Conservation (phyloP, 1,140 invertebrate species). For the Bombus confusus region DNA sequence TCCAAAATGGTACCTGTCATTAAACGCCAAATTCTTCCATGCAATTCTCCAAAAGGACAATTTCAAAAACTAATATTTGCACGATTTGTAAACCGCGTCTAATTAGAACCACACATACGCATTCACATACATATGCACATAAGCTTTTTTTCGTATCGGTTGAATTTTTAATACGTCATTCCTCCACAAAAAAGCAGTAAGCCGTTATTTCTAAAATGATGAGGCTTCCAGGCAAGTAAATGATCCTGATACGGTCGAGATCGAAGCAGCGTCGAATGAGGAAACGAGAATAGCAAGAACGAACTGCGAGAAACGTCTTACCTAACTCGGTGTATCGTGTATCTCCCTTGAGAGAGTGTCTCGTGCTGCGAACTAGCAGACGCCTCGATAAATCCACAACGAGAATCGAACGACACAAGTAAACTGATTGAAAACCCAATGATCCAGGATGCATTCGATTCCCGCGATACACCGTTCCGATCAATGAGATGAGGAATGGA, state of each 20-base stretch:
- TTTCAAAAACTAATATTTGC: not conserved
- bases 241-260: not conserved
- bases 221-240: not conserved
- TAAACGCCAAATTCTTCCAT: not conserved
- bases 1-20: not conserved
- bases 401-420: not conserved
- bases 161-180: not conserved
- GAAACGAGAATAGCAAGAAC: not conserved
- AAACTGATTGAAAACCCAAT: not conserved
- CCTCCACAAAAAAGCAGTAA: too few species aligned
- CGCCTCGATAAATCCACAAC: not conserved
- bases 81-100: not conserved
- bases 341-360: not conserved
- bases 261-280: not conserved
- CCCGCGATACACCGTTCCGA: not conserved
- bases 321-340: constrained; percentile 17
- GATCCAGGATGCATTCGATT: constrained; percentile 9
- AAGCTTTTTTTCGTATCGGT: not conserved
- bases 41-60: not conserved
- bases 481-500: constrained; percentile 27
- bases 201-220: not conserved
- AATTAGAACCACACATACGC: not conserved
- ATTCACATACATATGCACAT: not conserved
- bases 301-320: constrained; percentile 19
- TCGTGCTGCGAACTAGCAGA: not conserved